Percentiles rank a stretch among this genome's conserved stretches.
Conservation (phyloP, 2,113 vertebrate genomes). For the Eudorcas thomsonii region DNA sequence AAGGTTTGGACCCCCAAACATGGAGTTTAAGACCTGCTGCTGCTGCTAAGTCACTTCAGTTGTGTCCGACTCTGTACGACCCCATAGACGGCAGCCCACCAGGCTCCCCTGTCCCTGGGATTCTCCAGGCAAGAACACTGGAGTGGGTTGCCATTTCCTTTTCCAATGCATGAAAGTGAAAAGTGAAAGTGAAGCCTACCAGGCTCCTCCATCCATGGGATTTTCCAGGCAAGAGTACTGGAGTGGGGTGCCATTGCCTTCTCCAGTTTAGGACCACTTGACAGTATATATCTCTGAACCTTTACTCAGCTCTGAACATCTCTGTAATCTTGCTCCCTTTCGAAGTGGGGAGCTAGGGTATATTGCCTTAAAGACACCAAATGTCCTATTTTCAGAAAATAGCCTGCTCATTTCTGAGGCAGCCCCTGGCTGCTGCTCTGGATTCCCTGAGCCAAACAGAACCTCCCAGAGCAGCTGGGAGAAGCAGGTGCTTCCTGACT, state of each 20-base stretch:
- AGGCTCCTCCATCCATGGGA: no score
- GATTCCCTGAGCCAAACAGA: slow-evolving; percentile 40
- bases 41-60: no score
- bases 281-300: background rate
- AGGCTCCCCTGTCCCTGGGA: no score
- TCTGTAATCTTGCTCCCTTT: slow-evolving; percentile 1
- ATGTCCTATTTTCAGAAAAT: slow-evolving; percentile 59
- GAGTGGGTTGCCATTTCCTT: no score
- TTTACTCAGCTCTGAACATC: background rate
- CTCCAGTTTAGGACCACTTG: background rate
- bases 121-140: no score
- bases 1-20: background rate
- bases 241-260: no score
- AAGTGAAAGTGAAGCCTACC: no score
- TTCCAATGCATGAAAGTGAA: no score
- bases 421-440: slow-evolving; percentile 23
- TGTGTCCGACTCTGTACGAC: no score
- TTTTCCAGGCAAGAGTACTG: no score
- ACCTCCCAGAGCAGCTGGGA: slow-evolving; percentile 45
- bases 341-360: slow-evolving; percentile 12
- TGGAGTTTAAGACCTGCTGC: background rate
- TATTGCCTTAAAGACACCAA: slow-evolving; percentile 39
- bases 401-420: slow-evolving; percentile 37
- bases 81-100: no score
- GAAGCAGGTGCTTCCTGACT: slow-evolving; percentile 34